Base-by-base conservation (phyloP, 1,140 invertebrate genomes). In the Bombus sylvicola region DNA sequence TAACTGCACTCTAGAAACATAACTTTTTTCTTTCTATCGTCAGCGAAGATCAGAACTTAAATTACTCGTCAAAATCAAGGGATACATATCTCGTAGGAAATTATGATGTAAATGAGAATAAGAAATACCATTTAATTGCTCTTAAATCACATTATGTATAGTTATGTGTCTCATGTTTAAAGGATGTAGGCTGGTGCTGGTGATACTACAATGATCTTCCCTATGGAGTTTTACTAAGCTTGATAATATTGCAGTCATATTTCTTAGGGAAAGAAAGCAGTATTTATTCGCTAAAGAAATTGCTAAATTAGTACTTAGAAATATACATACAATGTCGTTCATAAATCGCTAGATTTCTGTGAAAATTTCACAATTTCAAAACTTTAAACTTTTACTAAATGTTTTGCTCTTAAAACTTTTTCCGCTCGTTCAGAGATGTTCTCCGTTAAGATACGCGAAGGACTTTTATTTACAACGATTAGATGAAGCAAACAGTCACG, bases 31-130 rank as follows among this genome's bases (percentile, higher is more conserved):
- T 28, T 22, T 43, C 62, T 83, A 86, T 81, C 73, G 73, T 71
- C 22, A 34, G 47, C 64, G 25, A 62, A 39, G 64, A 86, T 82
- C 84, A n/a, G 41, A 72, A 71, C 66, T 34, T 47, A 39, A 85
- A 37, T 80, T 80, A 72, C 68, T 78, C 13, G 28, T 69, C 72
- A 59, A 66, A 41, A 64, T 47, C 71, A 41, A 31, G 15, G n/a
- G 53, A 79, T 25, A 59, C 47, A 18, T 79, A 71, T 72, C 57
- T 53, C 76, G n/a, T 4, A 34, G 6, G 39, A 28, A 41, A 72
- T 71, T 81, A 41, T 13, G 37, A 84, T 84, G 86, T 62, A 84
- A 83, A 88, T 88, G 81, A 88, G 69, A 73, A 34, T 79, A 41
- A 31, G 13, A n/a, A 41, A 9, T 34, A 39, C 10, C 62, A 73